These are phyloP conservation scores for Mimachlamys varia DNA, from an alignment of 2,888 invertebrate genomes.

Conservation along the genomic window DNA sequence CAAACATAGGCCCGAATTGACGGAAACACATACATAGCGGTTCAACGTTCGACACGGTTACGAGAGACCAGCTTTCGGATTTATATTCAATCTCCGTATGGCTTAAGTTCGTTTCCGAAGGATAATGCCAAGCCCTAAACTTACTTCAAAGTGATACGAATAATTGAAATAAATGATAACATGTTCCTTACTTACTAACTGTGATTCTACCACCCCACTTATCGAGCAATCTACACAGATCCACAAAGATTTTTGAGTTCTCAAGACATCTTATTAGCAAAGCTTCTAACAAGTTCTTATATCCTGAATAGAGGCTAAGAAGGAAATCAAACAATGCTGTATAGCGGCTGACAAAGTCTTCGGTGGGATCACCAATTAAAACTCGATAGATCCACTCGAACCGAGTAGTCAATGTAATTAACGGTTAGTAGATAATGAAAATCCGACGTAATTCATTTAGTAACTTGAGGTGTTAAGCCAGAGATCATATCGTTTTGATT, in stretches of 20 bases:
- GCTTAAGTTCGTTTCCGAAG: slow-evolving; percentile 52
- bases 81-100: slow-evolving; percentile 51
- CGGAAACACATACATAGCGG: slow-evolving; percentile 48
- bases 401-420: not conserved
- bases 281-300: slow-evolving; percentile 19
- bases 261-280: slow-evolving; percentile 39
- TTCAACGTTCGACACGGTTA: slow-evolving; percentile 39
- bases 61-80: slow-evolving; percentile 43
- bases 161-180: slow-evolving; percentile 55
- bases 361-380: not conserved
- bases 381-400: slow-evolving; percentile 14
- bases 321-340: slow-evolving; percentile 6
- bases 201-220: slow-evolving; percentile 48
- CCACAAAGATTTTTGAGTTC: slow-evolving; percentile 51
- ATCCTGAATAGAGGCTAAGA: slow-evolving; percentile 11
- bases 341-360: not conserved
- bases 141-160: slow-evolving; percentile 51
- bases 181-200: slow-evolving; percentile 44
- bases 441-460: slow-evolving; percentile 7
- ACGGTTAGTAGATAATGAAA: not conserved
- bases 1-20: slow-evolving; percentile 52
- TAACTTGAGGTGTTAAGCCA: not conserved
- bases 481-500: not conserved
- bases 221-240: slow-evolving; percentile 51
- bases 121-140: slow-evolving; percentile 49